Evolutionary conservation across 2,113 vertebrate species (phyloP), one percentile per base, ranked within the genome.

Genomic region (Castor canadensis): DNA sequence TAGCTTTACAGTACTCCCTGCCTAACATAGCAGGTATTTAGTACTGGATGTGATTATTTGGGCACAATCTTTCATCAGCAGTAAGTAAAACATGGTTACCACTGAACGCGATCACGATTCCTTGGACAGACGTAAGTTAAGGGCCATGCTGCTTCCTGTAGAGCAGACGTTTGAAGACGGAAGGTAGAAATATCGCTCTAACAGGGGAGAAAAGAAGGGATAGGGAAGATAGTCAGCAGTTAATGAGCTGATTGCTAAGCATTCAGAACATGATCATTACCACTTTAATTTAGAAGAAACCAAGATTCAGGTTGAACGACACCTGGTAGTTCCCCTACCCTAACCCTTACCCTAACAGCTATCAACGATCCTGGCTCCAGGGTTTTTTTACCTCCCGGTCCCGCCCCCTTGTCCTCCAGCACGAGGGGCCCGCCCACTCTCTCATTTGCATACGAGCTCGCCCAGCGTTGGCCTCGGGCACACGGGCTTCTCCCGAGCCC

Each of bases 361-460:
- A 40, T 5, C 1, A 3, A 38, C 67, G 26, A 58, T 13, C 40
- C 47, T 4, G 0, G 11, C 60, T 47, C 35, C 3, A 9, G 4
- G 43, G 49, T 76, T 75, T 94, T 93, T 84, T 92, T 62, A 26
- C 80, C 87, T 56, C 43, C 49, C 7, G 35, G 66, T 6, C 87
- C 93, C 87, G 58, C 89, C 95, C 87, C 72, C 58, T 26, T 11
- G 22, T 9, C 22, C 58, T 60, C 58, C 47, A 19, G 26, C 52
- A 40, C 92, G 28, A 38, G 69, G 80, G 54, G 52, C 52, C 52
- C 52, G 43, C 79, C 87, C 96, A 95, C 97, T 93, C 87, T 40
- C 84, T 73, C 6, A 49, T 73, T 91, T 67, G 77, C 93, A 30
- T 45, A 54, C 0, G 58, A 95, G 38, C 60, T 40, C 75, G 72